Percentiles rank a stretch among this genome's conserved stretches.
These are phyloP conservation scores for Anastrepha obliqua DNA, from an alignment of 1,140 invertebrate species.

Conservation along the genomic window DNA sequence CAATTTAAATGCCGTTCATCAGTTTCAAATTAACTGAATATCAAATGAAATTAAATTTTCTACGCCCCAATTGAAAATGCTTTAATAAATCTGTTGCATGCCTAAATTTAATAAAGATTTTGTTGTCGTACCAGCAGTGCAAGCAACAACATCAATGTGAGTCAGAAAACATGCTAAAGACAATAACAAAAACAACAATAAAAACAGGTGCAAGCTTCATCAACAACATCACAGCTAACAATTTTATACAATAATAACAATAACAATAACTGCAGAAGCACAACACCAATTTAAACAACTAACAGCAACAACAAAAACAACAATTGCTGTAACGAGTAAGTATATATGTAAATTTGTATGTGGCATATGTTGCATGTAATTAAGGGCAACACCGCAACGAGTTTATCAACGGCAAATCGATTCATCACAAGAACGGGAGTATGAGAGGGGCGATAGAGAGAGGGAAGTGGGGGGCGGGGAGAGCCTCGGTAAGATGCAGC, in stretches of 20 bases:
- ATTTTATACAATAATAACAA: slow-evolving; percentile 32
- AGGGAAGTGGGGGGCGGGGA: not conserved
- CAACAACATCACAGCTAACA: not conserved
- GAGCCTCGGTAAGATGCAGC: not conserved
- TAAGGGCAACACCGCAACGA: slow-evolving; percentile 41
- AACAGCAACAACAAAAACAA: not conserved
- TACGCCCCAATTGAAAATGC: not conserved
- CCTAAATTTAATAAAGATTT: not conserved
- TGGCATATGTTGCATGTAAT: slow-evolving; percentile 41
- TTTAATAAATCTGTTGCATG: slow-evolving; percentile 36
- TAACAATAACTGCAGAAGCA: not conserved
- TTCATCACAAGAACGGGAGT: not conserved
- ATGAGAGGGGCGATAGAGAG: not conserved
- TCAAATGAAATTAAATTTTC: not conserved
- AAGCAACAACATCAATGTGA: not conserved
- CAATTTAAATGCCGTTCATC: not conserved
- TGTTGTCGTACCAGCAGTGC: not conserved
- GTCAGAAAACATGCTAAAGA: not conserved
- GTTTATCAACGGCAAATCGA: slow-evolving; percentile 43
- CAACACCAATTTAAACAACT: not conserved
- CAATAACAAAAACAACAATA: not conserved
- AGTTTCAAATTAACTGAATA: not conserved
- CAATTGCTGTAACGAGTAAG: not conserved
- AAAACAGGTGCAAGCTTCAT: not conserved
- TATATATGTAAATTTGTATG: not conserved